phyloP scores from a whole-genome alignment of 2,888 invertebrate genomes.

The Malthinus seriepunctatus region DNA sequence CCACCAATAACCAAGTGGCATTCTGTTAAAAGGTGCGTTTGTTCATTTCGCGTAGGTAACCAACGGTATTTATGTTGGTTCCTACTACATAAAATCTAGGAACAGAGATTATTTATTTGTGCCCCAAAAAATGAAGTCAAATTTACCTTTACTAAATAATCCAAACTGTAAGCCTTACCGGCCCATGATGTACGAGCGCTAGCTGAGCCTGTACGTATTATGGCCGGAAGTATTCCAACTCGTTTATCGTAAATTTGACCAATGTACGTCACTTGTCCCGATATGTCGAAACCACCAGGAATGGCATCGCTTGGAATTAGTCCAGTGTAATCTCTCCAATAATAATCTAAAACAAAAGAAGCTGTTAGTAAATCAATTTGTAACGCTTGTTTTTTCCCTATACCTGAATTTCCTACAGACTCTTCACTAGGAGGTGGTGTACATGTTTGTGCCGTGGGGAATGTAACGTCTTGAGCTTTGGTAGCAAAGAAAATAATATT shows the following conservation, averaged over 20 bases:
- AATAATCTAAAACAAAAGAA: conserved; percentile 21
- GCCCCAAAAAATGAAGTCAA: background rate
- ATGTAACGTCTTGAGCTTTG: no score
- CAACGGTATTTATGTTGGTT: conserved; percentile 14
- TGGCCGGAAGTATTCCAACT: conserved; percentile 17
- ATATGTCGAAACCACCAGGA: conserved; percentile 14
- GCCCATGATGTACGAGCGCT: background rate
- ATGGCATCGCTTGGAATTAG: conserved; percentile 25
- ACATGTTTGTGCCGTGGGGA: no score
- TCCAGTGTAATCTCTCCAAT: conserved; percentile 27
- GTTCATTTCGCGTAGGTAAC: conserved; percentile 15
- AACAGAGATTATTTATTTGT: background rate
- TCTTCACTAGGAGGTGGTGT: no score
- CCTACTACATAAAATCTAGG: conserved; percentile 21
- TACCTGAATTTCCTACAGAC: no score
- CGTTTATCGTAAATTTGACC: conserved; percentile 14
- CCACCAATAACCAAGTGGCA: conserved; percentile 22
- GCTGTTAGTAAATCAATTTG: no score
- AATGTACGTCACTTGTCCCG: conserved; percentile 16
- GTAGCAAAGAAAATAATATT: no score
- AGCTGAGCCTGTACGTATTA: conserved; percentile 8
- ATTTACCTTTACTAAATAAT: conserved; percentile 13
- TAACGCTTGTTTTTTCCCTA: no score
- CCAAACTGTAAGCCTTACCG: conserved; percentile 5
- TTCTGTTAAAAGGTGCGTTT: conserved; percentile 11